Percentiles rank a stretch among this genome's conserved stretches.
Evolutionary conservation across 2,888 invertebrate genomes (phyloP).

Genomic region (Iphiclides podalirius): DNA sequence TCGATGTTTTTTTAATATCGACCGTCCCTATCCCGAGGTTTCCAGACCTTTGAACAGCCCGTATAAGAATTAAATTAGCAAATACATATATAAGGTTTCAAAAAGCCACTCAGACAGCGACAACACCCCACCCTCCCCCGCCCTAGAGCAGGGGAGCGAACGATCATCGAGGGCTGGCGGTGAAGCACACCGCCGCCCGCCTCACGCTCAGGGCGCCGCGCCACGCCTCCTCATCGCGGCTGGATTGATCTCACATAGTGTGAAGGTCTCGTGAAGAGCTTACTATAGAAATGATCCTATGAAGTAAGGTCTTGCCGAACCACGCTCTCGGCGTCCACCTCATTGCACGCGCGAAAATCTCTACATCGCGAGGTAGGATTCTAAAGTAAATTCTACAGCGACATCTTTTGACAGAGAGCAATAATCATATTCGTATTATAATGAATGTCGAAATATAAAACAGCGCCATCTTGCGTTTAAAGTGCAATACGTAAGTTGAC

Average conservation of each 20-base stretch:
- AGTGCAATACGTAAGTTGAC: too few relatives aligned
- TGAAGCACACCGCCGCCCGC: slow-evolving; percentile 13
- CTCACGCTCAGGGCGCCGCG: slow-evolving; percentile 17
- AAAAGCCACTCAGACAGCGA: slow-evolving; percentile 17
- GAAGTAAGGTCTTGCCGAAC: slow-evolving; percentile 1
- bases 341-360: neutral
- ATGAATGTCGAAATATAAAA: neutral
- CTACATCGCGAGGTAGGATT: neutral
- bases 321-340: too few relatives aligned
- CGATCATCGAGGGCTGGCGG: slow-evolving; percentile 20
- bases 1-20: too few relatives aligned
- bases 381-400: neutral
- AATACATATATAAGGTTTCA: too few relatives aligned
- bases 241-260: slow-evolving; percentile 13
- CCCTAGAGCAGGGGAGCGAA: slow-evolving; percentile 6
- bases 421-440: neutral
- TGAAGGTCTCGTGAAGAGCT: slow-evolving; percentile 20
- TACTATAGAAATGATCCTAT: slow-evolving; percentile 20
- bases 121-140: neutral
- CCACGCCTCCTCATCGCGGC: slow-evolving; percentile 5
- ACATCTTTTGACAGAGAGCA: too few relatives aligned
- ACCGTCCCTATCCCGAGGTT: too few relatives aligned
- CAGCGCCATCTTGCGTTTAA: too few relatives aligned
- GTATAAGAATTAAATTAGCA: too few relatives aligned
- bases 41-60: too few relatives aligned